Evolutionary conservation across 2,113 vertebrate species (phyloP).

Genomic region (Alectura lathami): DNA sequence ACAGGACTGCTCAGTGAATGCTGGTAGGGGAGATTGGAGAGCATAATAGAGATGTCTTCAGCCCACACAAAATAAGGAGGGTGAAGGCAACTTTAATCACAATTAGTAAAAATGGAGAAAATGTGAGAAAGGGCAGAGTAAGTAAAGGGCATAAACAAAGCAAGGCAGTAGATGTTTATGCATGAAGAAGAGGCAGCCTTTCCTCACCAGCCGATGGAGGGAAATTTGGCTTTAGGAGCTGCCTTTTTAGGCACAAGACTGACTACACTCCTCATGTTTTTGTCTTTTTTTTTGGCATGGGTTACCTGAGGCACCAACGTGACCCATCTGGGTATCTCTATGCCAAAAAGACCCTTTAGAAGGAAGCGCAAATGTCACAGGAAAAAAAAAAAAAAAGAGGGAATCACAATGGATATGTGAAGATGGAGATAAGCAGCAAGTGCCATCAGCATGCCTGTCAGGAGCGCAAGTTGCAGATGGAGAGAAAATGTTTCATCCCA

Average conservation of each 20-base stretch:
- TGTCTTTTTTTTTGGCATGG: background rate
- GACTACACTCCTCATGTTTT: background rate
- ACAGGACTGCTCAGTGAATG: background rate
- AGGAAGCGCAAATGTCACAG: background rate
- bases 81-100: background rate
- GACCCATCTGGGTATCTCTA: background rate
- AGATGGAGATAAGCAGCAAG: background rate
- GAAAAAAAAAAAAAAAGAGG: too few relatives aligned
- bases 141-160: background rate
- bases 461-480: background rate
- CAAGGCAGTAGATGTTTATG: background rate
- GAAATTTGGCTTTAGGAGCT: background rate
- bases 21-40: background rate
- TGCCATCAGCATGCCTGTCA: background rate
- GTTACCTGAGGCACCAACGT: background rate
- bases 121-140: background rate
- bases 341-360: background rate
- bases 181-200: background rate
- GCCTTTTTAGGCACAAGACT: background rate
- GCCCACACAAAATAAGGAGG: background rate
- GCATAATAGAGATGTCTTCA: background rate
- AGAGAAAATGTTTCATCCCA: background rate
- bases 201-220: background rate
- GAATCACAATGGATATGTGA: background rate
- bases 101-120: background rate